These are phyloP conservation scores for Himalopsyche anomala DNA, from an alignment of 2,888 invertebrate genomes.

Conservation along the genomic window DNA sequence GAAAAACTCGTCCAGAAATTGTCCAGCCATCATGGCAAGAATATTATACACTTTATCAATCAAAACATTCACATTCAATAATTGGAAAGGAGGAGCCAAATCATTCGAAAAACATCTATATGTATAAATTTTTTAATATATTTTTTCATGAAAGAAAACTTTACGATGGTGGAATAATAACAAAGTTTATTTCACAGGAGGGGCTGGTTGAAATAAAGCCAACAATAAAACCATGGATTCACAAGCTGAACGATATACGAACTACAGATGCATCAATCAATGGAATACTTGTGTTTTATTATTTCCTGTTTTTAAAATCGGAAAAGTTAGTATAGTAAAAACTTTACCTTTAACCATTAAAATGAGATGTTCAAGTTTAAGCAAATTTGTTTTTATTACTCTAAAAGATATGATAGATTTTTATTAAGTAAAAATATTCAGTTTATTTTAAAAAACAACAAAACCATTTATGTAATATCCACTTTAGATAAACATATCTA, in stretches of 20 bases:
- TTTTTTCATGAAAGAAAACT: background rate
- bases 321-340: conserved; percentile 45
- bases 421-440: no score
- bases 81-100: conserved; percentile 56
- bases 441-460: no score
- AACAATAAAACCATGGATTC: conserved; percentile 56
- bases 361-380: no score
- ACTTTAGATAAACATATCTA: no score
- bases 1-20: conserved; percentile 54
- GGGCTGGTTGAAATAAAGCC: conserved; percentile 55
- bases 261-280: conserved; percentile 56
- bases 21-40: conserved; percentile 58
- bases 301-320: conserved; percentile 60
- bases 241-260: conserved; percentile 51
- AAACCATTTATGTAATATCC: no score
- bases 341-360: no score
- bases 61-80: conserved; percentile 50
- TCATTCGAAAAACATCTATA: conserved; percentile 57
- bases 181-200: conserved; percentile 56
- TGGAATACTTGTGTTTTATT: conserved; percentile 59
- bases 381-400: no score
- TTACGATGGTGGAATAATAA: background rate
- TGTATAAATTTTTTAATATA: conserved; percentile 48
- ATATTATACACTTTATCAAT: conserved; percentile 55
- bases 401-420: no score